phyloP scores from a whole-genome alignment of 2,113 vertebrate genomes.

The Labrus mixtus region DNA sequence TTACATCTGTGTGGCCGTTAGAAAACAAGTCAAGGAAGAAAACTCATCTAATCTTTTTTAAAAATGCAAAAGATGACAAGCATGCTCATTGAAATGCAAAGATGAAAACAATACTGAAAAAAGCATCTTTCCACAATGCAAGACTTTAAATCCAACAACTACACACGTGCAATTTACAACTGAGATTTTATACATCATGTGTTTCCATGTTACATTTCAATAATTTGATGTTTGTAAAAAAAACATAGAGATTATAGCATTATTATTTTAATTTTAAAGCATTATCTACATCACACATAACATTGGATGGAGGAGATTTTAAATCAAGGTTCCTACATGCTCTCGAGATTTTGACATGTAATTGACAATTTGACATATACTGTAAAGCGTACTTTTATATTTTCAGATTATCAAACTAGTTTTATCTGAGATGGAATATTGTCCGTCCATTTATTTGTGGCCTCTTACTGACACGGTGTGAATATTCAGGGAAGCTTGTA shows the following conservation, averaged over 20 bases:
- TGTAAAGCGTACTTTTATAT: background rate
- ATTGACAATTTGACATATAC: background rate
- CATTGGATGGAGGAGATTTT: too few relatives aligned
- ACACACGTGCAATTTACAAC: background rate
- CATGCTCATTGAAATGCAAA: background rate
- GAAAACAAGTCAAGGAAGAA: background rate
- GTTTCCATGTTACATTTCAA: background rate
- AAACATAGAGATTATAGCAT: background rate
- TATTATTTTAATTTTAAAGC: background rate
- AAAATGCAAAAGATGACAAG: background rate
- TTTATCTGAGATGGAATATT: background rate
- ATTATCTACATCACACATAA: too few relatives aligned
- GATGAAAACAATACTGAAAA: background rate
- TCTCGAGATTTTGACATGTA: background rate
- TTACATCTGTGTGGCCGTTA: background rate
- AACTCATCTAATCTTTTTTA: background rate
- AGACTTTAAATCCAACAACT: background rate
- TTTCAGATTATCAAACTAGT: background rate
- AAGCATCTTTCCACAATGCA: background rate
- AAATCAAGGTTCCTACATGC: background rate
- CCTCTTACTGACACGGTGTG: background rate
- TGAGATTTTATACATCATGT: background rate
- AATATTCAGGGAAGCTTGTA: background rate
- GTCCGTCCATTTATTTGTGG: background rate
- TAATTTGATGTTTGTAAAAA: background rate